Percentiles rank a stretch among this genome's conserved stretches.
Evolutionary conservation across 2,113 vertebrate genomes (phyloP).

Genomic region (Muntiacus muntjak): DNA sequence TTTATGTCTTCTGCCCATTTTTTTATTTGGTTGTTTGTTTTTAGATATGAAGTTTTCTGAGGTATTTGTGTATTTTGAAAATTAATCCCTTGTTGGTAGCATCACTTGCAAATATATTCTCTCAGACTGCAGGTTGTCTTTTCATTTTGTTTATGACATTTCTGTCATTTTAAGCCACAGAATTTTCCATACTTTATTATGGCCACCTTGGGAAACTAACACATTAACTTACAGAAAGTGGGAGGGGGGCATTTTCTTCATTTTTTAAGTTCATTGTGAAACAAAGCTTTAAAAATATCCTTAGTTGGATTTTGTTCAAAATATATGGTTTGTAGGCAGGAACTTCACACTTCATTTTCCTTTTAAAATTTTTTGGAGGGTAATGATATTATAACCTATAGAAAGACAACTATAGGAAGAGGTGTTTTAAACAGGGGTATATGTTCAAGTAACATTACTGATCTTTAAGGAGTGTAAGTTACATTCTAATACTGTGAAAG

Average conservation of each 20-base stretch:
- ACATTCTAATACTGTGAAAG: slow-evolving; percentile 32
- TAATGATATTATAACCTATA: slow-evolving; percentile 44
- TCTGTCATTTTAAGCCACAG: not conserved
- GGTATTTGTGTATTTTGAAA: not conserved
- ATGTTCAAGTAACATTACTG: slow-evolving; percentile 38
- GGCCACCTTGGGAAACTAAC: not conserved
- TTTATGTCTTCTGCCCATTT: not conserved
- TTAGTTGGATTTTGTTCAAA: slow-evolving; percentile 57
- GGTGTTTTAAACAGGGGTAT: slow-evolving; percentile 39
- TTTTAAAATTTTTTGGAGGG: slow-evolving; percentile 33
- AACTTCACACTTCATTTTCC: slow-evolving; percentile 65
- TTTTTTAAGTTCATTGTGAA: slow-evolving; percentile 34
- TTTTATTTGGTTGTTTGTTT: not conserved
- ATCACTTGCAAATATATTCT: not conserved
- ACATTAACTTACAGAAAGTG: not conserved
- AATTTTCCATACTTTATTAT: not conserved
- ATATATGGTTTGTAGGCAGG: slow-evolving; percentile 11
- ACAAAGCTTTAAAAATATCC: slow-evolving; percentile 13
- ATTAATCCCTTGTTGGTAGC: not conserved
- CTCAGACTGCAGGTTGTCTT: not conserved
- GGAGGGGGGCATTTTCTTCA: not conserved
- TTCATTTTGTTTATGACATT: not conserved
- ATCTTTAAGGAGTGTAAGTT: slow-evolving; percentile 45
- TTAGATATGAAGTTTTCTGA: not conserved
- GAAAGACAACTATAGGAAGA: slow-evolving; percentile 32